Evolutionary conservation across 1,140 invertebrate species (phyloP).

Genomic region (Diorhabda carinulata): DNA sequence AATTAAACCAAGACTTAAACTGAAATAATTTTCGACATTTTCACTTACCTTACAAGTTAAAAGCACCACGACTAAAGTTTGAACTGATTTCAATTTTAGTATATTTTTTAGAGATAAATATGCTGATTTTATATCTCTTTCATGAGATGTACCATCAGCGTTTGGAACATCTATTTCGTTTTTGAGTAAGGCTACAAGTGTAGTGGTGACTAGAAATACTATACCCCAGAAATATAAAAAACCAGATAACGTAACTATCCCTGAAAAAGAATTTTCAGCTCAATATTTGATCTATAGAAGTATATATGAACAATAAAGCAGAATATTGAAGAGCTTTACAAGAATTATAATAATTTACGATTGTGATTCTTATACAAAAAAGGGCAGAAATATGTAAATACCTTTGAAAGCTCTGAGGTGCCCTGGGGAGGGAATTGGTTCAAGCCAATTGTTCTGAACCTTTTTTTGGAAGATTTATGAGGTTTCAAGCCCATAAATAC

Average conservation of each 20-base stretch:
- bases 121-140: slow-evolving; percentile 59
- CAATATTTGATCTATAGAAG: slow-evolving; percentile 5
- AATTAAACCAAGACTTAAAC: too few relatives aligned
- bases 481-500: too few relatives aligned
- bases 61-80: slow-evolving; percentile 72
- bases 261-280: slow-evolving; percentile 35
- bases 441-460: too few relatives aligned
- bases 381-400: too few relatives aligned
- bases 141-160: slow-evolving; percentile 45
- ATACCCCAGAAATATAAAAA: slow-evolving; percentile 96
- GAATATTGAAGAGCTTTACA: background rate
- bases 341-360: background rate
- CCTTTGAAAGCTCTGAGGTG: too few relatives aligned
- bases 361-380: too few relatives aligned
- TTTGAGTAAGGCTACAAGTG: slow-evolving; percentile 86
- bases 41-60: slow-evolving; percentile 82
- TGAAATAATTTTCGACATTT: background rate
- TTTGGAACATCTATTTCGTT: slow-evolving; percentile 61
- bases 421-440: too few relatives aligned
- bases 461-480: too few relatives aligned
- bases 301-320: slow-evolving; percentile 1
- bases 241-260: slow-evolving; percentile 82
- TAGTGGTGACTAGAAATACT: slow-evolving; percentile 87
- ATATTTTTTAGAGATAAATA: slow-evolving; percentile 84
- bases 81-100: slow-evolving; percentile 77